A percentile compares a stretch with the other conserved stretches of the same genome.
phyloP scores from a whole-genome alignment of 2,888 invertebrate genomes.

The Trimorus sp. region DNA sequence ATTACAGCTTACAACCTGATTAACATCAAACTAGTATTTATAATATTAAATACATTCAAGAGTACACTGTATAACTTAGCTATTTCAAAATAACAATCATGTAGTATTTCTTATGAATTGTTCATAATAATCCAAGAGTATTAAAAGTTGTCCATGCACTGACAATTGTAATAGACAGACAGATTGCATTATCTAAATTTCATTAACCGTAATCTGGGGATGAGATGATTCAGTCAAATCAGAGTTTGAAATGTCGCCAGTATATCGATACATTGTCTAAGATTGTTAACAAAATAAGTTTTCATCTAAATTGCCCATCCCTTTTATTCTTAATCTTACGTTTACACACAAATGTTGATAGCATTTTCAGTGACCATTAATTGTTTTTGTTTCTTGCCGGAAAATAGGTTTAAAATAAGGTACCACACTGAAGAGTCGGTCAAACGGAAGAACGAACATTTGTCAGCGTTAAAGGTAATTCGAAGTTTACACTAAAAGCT shows the following conservation, averaged over 20 bases:
- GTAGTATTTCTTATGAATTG: too few species aligned
- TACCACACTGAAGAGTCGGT: slow-evolving; percentile 99
- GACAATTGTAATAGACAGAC: too few species aligned
- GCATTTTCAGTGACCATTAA: slow-evolving; percentile 10
- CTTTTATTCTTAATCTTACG: slow-evolving; percentile 8
- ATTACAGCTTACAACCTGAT: too few species aligned
- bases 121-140: too few species aligned
- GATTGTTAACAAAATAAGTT: neutral
- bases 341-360: slow-evolving; percentile 1
- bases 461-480: slow-evolving; percentile 89
- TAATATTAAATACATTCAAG: too few species aligned
- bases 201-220: too few species aligned
- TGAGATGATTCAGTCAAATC: neutral
- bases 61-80: too few species aligned
- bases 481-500: slow-evolving; percentile 37
- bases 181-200: too few species aligned
- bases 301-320: slow-evolving; percentile 10
- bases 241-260: neutral
- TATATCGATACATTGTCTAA: neutral
- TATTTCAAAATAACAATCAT: too few species aligned
- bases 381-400: slow-evolving; percentile 20
- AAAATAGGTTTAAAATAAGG: slow-evolving; percentile 97
- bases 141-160: too few species aligned
- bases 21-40: too few species aligned
- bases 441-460: slow-evolving; percentile 93